Evolutionary conservation across 2,888 invertebrate genomes (phyloP).

Genomic region (Drosophila subsilvestris): DNA sequence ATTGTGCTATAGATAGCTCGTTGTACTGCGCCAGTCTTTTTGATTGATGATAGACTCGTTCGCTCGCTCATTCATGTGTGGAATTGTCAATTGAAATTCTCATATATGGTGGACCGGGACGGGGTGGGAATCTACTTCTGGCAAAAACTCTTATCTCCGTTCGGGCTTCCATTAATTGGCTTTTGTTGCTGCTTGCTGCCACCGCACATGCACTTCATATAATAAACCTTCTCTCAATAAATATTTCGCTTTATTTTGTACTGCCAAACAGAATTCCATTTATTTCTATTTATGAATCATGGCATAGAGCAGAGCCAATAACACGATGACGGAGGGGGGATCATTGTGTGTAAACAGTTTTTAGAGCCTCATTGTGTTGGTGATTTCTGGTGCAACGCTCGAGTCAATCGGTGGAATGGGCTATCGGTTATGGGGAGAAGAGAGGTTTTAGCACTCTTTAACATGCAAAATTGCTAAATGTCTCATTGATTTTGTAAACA

Average conservation of each 20-base stretch:
- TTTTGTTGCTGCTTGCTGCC: background rate
- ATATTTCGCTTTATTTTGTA: background rate
- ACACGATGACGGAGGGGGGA: slow-evolving; percentile 3
- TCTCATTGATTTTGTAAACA: too few species aligned
- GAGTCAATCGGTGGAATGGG: too few species aligned
- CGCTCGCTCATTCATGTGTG: background rate
- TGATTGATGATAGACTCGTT: background rate
- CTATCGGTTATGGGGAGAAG: too few species aligned
- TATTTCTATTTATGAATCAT: slow-evolving; percentile 11
- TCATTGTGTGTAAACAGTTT: slow-evolving; percentile 48
- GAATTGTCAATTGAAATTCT: background rate
- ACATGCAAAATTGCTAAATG: too few species aligned
- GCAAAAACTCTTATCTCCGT: background rate
- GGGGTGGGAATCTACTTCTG: background rate
- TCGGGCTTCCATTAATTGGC: background rate
- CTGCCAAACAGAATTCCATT: slow-evolving; percentile 14
- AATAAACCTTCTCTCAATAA: background rate
- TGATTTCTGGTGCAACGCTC: slow-evolving; percentile 5
- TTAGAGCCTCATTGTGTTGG: slow-evolving; percentile 49
- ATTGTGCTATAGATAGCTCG: background rate
- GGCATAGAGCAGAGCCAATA: background rate
- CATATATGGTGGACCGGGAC: background rate
- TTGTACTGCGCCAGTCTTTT: background rate
- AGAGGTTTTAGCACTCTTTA: too few species aligned
- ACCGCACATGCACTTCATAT: background rate